Evolutionary conservation across 2,888 invertebrate genomes (phyloP).

Genomic region (Xanthia icteritia): DNA sequence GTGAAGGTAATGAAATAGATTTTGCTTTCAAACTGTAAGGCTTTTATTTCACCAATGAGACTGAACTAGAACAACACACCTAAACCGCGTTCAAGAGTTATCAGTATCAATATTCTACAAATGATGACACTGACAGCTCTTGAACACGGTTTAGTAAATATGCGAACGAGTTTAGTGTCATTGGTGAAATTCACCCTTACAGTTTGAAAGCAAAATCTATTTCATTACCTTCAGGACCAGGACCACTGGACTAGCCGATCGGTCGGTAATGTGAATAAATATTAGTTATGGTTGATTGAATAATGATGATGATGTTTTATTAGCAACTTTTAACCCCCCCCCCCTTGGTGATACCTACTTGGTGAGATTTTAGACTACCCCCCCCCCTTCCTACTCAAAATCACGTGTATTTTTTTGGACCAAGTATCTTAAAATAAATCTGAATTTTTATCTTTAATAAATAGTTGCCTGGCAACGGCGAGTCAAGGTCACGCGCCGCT

Average conservation of each 20-base stretch:
- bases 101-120: not conserved
- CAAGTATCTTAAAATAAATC: too few relatives aligned
- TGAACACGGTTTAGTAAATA: not conserved
- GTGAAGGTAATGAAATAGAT: not conserved
- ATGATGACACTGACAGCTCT: not conserved
- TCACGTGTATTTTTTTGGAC: too few relatives aligned
- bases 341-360: too few relatives aligned
- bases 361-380: too few relatives aligned
- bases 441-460: too few relatives aligned
- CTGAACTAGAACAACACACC: not conserved
- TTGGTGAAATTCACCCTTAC: too few relatives aligned
- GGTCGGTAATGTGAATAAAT: slow-evolving; percentile 69
- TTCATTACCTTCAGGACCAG: too few relatives aligned
- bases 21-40: not conserved
- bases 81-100: not conserved
- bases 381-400: too few relatives aligned
- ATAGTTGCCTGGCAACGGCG: too few relatives aligned
- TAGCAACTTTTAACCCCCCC: too few relatives aligned
- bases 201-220: too few relatives aligned
- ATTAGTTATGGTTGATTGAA: slow-evolving; percentile 69
- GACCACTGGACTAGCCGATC: slow-evolving; percentile 67
- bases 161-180: not conserved
- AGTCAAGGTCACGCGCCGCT: too few relatives aligned
- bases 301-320: not conserved
- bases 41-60: not conserved